Evolutionary conservation across 1,140 invertebrate genomes (phyloP), one percentile per base, ranked within the genome.

Genomic region (Zaprionus davidi): DNA sequence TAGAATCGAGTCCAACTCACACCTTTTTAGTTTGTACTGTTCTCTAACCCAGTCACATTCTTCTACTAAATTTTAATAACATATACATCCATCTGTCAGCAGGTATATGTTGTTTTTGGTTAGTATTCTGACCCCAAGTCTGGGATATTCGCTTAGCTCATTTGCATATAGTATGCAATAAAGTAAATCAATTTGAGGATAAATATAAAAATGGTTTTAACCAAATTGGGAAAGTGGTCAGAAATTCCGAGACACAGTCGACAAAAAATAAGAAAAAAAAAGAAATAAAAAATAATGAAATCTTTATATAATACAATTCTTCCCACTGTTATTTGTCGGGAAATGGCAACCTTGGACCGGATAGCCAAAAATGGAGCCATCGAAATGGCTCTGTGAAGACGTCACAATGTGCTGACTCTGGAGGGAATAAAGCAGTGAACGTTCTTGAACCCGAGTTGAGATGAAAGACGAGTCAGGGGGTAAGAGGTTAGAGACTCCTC

Each of bases 131-230:
- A 34, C 22, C 55, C 55, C 62, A 64, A 53, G 38, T n/a, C 28
- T 63, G n/a, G 20, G 26, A n/a, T 53, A 41, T 71, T 49, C 56
- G 31, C 46, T 53, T 59, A 63, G 38, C 22, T 80, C 13, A 90
- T 90, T 90, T 82, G 85, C 85, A 90, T 90, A 90, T 65, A 71
- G 55, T 36, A 59, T 71, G 73, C 73, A 85, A 85, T 85, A 90
- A 74, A 71, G 85, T 88, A 88, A 90, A 90, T 90, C 86, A 90
- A 77, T 75, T 72, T 79, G 77, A 63, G 64, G 62, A 77, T 63
- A 36, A 49, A 74, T 77, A 49, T 28, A 79, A 69, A 76, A 59
- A 59, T 51, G 41, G 80, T 84, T 90, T 67, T 71, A 64, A 22
- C 78, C 81, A 84, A 76, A 81, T 81, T 83, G 76, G 82, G 75